phyloP scores from a whole-genome alignment of 2,113 vertebrate species.

The Ellobius talpinus region DNA sequence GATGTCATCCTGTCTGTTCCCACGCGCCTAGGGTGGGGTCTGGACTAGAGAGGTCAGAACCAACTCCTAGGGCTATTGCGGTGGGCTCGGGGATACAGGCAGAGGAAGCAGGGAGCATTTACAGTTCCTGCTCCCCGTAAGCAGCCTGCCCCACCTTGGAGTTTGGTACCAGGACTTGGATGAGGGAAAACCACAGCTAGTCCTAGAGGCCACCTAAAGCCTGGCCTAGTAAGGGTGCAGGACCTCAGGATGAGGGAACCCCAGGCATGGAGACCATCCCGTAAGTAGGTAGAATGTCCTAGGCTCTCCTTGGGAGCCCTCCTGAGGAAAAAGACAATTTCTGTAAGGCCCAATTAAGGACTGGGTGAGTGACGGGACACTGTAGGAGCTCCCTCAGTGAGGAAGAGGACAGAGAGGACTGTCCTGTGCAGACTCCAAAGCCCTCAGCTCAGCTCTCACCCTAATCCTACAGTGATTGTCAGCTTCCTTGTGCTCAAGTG shows the following conservation, averaged over 20 bases:
- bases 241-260: no score
- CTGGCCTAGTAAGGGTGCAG: neutral
- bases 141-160: neutral
- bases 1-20: conserved; percentile 48
- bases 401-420: neutral
- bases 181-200: neutral
- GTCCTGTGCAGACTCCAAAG: neutral
- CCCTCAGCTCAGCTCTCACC: neutral
- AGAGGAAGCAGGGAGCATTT: neutral
- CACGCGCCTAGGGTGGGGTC: neutral
- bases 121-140: neutral
- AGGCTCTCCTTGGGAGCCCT: neutral
- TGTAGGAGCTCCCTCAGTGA: neutral
- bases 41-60: neutral
- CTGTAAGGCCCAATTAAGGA: neutral
- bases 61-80: neutral
- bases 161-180: neutral
- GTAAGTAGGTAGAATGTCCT: neutral
- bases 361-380: neutral
- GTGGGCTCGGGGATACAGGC: neutral
- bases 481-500: neutral
- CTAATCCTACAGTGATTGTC: neutral
- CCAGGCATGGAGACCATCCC: neutral
- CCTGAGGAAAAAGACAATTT: neutral
- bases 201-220: neutral